Evolutionary conservation across 2,888 invertebrate genomes (phyloP).

Genomic region (Erebia epiphron): DNA sequence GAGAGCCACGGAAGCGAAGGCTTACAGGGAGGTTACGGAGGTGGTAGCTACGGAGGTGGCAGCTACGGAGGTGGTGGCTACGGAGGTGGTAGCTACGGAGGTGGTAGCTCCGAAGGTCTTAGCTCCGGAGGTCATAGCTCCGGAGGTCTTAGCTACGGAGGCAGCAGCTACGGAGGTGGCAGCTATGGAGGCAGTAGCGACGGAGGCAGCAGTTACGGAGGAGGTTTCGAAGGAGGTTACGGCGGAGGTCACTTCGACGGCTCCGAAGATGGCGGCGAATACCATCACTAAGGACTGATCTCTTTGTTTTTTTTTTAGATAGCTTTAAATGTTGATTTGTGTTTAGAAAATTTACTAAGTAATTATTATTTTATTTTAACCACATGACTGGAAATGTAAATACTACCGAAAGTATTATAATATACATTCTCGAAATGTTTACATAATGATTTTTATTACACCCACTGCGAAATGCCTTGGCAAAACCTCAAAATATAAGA

Average conservation of each 20-base stretch:
- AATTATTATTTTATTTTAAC: constrained; percentile 52
- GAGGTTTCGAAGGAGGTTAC: constrained; percentile 41
- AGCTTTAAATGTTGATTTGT: constrained; percentile 80
- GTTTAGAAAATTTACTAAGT: constrained; percentile 66
- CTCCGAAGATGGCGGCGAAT: constrained; percentile 50
- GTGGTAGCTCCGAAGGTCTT: constrained; percentile 28
- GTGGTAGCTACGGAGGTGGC: constrained; percentile 43
- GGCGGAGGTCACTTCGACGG: constrained; percentile 47
- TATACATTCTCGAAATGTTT: constrained; percentile 46
- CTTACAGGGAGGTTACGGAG: constrained; percentile 44
- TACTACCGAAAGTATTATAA: constrained; percentile 79
- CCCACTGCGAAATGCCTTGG: neutral
- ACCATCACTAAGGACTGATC: constrained; percentile 74
- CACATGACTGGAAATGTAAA: constrained; percentile 67
- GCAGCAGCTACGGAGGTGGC: constrained; percentile 26
- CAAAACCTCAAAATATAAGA: too few relatives aligned
- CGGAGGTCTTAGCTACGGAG: constrained; percentile 36
- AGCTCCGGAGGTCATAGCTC: constrained; percentile 26
- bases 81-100: constrained; percentile 41
- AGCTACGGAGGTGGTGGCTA: constrained; percentile 12
- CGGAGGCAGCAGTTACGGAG: constrained; percentile 41
- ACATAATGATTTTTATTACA: constrained; percentile 13
- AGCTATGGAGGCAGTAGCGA: constrained; percentile 41
- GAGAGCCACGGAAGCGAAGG: constrained; percentile 48
- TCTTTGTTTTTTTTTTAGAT: constrained; percentile 60